phyloP scores from a whole-genome alignment of 2,113 vertebrate species.

The Tetraodon nigroviridis region DNA sequence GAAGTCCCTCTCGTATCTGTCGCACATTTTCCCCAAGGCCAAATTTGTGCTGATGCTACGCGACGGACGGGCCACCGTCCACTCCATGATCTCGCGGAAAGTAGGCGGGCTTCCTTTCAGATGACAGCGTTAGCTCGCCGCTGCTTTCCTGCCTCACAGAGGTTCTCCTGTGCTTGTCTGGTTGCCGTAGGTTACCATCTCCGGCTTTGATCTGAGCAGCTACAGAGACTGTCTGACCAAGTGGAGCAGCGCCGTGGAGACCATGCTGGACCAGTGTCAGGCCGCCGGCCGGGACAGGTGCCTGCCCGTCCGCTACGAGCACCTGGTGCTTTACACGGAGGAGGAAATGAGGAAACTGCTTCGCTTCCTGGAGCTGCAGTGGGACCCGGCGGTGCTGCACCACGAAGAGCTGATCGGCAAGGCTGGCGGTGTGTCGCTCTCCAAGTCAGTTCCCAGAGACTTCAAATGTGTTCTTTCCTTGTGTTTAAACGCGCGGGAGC shows the following conservation, averaged over 20 bases:
- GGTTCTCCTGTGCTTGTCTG: not conserved
- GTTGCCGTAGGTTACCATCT: conserved; percentile 81
- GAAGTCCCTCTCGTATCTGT: conserved; percentile 86
- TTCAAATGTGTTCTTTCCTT: too few relatives aligned
- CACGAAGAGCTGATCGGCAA: conserved; percentile 93
- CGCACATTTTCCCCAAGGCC: conserved; percentile 88
- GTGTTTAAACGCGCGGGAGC: too few relatives aligned
- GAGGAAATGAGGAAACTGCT: conserved; percentile 87
- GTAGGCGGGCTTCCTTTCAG: conserved; percentile 23
- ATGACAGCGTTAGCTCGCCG: not conserved
- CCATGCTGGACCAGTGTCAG: conserved; percentile 89
- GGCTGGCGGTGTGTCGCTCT: conserved; percentile 89
- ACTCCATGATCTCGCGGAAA: conserved; percentile 94
- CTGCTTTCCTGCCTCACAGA: not conserved
- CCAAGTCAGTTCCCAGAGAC: conserved; percentile 95
- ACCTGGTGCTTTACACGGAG: conserved; percentile 85
- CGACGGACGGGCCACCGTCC: conserved; percentile 86
- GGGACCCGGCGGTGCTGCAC: conserved; percentile 87
- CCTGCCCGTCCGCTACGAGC: conserved; percentile 85
- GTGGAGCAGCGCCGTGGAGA: conserved; percentile 90
- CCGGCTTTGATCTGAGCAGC: conserved; percentile 89
- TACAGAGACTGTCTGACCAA: conserved; percentile 91
- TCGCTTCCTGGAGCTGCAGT: conserved; percentile 84
- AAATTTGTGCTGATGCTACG: conserved; percentile 90
- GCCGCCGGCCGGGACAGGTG: conserved; percentile 74